phyloP scores from a whole-genome alignment of 1,140 invertebrate genomes.

The Drosophila jambulina region DNA sequence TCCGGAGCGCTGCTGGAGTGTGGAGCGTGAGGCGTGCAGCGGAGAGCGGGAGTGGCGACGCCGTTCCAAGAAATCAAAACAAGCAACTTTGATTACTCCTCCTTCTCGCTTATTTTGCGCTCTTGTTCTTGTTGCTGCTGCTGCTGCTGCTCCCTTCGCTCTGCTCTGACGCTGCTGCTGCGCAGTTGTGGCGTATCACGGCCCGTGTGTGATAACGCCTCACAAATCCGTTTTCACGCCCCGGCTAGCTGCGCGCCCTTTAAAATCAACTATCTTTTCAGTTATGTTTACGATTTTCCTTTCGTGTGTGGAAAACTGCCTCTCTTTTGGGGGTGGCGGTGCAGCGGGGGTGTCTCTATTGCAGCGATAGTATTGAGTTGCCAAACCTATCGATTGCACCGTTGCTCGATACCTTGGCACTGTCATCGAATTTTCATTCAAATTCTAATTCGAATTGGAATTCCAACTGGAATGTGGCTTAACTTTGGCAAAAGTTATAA shows the following conservation, averaged over 20 bases:
- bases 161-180: slow-evolving; percentile 26
- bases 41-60: slow-evolving; percentile 12
- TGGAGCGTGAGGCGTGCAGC: neutral
- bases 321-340: neutral
- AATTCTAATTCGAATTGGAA: slow-evolving; percentile 3
- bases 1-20: slow-evolving; percentile 22
- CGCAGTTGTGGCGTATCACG: slow-evolving; percentile 26
- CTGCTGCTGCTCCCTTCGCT: slow-evolving; percentile 5
- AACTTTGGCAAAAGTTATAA: neutral
- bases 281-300: slow-evolving; percentile 32
- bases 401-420: slow-evolving; percentile 1
- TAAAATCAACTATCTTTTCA: slow-evolving; percentile 34
- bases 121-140: slow-evolving; percentile 25
- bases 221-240: slow-evolving; percentile 22
- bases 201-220: slow-evolving; percentile 25
- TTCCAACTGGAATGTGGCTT: neutral
- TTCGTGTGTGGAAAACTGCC: slow-evolving; percentile 13
- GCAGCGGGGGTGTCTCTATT: neutral
- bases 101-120: slow-evolving; percentile 5
- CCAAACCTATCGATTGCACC: slow-evolving; percentile 8
- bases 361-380: slow-evolving; percentile 5
- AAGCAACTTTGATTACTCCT: slow-evolving; percentile 32
- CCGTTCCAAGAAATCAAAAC: slow-evolving; percentile 30
- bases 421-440: neutral
- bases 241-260: slow-evolving; percentile 19